Evolutionary conservation across 2,888 invertebrate species (phyloP), one percentile per base, ranked within the genome.

Genomic region (Imbricaverruca yamaguchii): DNA sequence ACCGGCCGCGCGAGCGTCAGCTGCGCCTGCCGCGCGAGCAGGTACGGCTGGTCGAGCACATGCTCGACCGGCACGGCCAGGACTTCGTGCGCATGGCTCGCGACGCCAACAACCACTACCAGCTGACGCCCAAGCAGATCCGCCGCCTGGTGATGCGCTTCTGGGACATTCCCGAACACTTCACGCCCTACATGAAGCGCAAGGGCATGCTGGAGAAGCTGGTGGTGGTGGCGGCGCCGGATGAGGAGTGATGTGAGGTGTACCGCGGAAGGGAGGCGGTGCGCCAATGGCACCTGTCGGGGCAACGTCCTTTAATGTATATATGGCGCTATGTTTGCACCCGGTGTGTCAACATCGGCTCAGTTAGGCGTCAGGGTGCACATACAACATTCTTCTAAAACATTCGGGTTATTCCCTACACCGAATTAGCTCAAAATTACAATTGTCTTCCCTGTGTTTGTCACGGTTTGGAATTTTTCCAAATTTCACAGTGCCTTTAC

Each of bases 41-140:
- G 78, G 82, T 81, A 39, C 80, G 78, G 80, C 80, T 82, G 67
- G 81, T 81, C 80, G 81, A 81, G 77, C 74, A 78, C 74, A 80
- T 81, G 79, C 81, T 80, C 63, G 80, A 81, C 80, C 77, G 23
- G 81, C 80, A 56, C 78, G 57, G 79, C 6, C 13, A 25, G 10
- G 79, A 79, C 18, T 79, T 25, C 21, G 56, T 21, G 1, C 11
- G 12, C 12, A 79, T 79, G 79, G 79, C 79, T 15, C 57, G 57
- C 1, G 56, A 56, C 12, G 23, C 55, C 23, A 25, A 23, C 9
- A 79, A 79, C 21, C 79, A 79, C 57, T 57, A 57, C 18, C 79
- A 79, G 57, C 13, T 79, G 57, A 79, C 79, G 23, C 79, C 79
- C 57, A 57, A 59, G 8, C 79, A 79, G 25, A 56, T 79, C 7